Base-by-base conservation (phyloP, 2,113 vertebrate species). In the Oostethus manadensis region DNA sequence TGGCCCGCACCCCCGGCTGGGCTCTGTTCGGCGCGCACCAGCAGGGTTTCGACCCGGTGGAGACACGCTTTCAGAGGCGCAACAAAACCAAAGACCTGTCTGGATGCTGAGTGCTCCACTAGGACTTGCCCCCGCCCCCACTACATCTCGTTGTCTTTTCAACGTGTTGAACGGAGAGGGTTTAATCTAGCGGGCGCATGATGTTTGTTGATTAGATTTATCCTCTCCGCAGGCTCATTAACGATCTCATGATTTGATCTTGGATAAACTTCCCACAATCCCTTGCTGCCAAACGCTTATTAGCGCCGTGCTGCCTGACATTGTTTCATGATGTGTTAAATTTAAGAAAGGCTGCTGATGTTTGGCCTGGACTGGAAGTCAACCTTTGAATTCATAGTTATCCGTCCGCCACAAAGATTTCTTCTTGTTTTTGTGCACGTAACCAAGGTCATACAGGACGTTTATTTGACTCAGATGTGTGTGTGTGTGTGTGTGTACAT, bases 41-140 rank as follows among this genome's bases (percentile, higher is more conserved):
- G 44, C 88, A 88, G 56, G 96, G 97, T 0, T 99, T 99, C 0
- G 93, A 98, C 76, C 97, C 96, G 5, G 62, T 44, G 2, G 93
- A 98, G 8, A 89, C 84, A 0, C 91, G 94, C 51, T 89, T 93
- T 76, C 93, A 93, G 59, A 77, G 94, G 6, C 94, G 85, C 81
- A 93, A 85, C 83, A 96, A 91, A 85, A 78, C 78, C 0, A 94
- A 91, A 83, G 90, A 93, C 63, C 61, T 92, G 55, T 94, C 94
- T 0, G 94, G 94, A 3, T 94, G 94, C 75, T 98, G 91, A 95
- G 47, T n/a, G n/a, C 6, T 16, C 21, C 18, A 9, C 23, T 29
- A 10, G 0, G 50, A n/a, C 10, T 14, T 33, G 29, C 11, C 38
- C 2, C 35, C 35, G 9, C 35, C 35, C 8, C 10, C 10, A 8